phyloP scores from a whole-genome alignment of 2,888 invertebrate species.

The Coecobrya sp. region DNA sequence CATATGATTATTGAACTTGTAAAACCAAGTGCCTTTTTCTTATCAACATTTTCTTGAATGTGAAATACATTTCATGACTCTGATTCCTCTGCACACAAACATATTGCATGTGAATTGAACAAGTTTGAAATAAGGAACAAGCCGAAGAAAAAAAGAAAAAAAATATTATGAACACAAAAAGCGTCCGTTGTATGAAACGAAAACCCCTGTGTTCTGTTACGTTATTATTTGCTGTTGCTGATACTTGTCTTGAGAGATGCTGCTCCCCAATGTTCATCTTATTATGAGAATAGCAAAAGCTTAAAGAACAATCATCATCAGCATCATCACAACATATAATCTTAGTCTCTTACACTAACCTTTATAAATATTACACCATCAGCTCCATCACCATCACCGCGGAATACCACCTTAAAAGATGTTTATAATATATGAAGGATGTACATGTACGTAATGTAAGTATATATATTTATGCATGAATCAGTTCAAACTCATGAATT shows the following conservation, averaged over 20 bases:
- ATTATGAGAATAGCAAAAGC: constrained; percentile 2
- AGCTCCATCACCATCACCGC: constrained; percentile 38
- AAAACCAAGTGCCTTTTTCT: not conserved
- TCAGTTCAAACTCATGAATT: constrained; percentile 63
- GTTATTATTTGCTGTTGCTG: not conserved
- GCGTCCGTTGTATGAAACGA: not conserved
- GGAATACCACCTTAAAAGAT: constrained; percentile 41
- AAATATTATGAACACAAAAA: not conserved
- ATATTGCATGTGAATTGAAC: constrained; percentile 24
- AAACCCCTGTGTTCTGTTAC: not conserved
- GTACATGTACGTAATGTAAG: too few species aligned
- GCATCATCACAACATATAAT: not conserved
- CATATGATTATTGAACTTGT: not conserved
- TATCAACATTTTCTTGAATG: not conserved
- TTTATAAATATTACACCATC: constrained; percentile 23
- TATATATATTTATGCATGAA: constrained; percentile 45
- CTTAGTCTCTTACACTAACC: constrained; percentile 3
- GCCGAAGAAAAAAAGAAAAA: not conserved
- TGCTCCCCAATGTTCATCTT: not conserved
- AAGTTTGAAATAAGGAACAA: not conserved
- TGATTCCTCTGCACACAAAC: not conserved
- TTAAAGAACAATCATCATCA: constrained; percentile 28
- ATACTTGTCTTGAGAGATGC: constrained; percentile 3
- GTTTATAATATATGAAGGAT: too few species aligned
- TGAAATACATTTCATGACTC: constrained; percentile 34